Conservation (phyloP, 2,888 invertebrate species). For the Hemithea aestivaria region DNA sequence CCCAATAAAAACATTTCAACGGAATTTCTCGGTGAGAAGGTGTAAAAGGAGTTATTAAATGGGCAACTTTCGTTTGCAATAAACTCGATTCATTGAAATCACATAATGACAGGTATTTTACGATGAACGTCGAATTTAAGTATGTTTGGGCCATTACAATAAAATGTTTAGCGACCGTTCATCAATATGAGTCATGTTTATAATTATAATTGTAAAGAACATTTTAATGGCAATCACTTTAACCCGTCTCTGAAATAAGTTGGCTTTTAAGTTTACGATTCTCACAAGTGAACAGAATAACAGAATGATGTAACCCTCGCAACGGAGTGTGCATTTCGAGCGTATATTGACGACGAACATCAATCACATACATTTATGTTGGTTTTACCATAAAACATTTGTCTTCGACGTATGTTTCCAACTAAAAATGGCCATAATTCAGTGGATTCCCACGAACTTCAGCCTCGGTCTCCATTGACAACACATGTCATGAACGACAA, state of each 20-base stretch:
- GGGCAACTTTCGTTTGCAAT: constrained; percentile 5
- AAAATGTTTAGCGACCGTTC: no score
- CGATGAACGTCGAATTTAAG: neutral
- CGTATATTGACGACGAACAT: constrained; percentile 1
- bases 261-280: no score
- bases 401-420: constrained; percentile 1
- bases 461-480: constrained; percentile 3
- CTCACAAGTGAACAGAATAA: neutral
- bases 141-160: no score
- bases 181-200: no score
- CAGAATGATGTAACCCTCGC: neutral
- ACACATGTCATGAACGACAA: constrained; percentile 12
- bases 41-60: constrained; percentile 9
- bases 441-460: constrained; percentile 12
- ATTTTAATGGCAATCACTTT: no score
- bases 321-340: constrained; percentile 1
- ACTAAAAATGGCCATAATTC: constrained; percentile 8
- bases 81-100: constrained; percentile 5
- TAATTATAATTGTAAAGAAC: no score
- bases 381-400: constrained; percentile 9
- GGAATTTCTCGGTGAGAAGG: constrained; percentile 11
- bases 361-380: constrained; percentile 5
- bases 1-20: constrained; percentile 18
- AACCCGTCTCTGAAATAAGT: no score
- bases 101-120: constrained; percentile 5